These are phyloP conservation scores for Solea solea DNA, from an alignment of 2,113 vertebrate genomes.

Conservation along the genomic window DNA sequence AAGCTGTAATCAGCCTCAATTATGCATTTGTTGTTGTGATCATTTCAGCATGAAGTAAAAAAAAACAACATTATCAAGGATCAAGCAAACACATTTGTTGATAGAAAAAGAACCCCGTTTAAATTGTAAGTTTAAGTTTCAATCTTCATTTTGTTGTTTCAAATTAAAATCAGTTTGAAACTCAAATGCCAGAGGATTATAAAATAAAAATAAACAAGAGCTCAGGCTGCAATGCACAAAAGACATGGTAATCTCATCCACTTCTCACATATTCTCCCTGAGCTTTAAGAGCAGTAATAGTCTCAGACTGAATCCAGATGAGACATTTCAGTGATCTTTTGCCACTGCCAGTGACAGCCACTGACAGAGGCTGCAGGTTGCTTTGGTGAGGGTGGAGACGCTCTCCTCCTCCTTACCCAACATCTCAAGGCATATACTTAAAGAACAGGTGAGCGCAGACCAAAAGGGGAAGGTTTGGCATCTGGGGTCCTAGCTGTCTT, in stretches of 20 bases:
- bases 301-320: slow-evolving; percentile 33
- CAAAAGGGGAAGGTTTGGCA: slow-evolving; percentile 55
- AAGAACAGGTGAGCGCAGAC: slow-evolving; percentile 60
- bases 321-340: slow-evolving; percentile 40
- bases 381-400: slow-evolving; percentile 43
- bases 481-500: slow-evolving; percentile 74
- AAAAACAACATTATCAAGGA: too few relatives aligned
- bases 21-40: too few relatives aligned
- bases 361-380: slow-evolving; percentile 48
- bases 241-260: not conserved
- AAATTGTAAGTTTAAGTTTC: too few relatives aligned
- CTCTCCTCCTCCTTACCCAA: slow-evolving; percentile 26
- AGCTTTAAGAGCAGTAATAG: slow-evolving; percentile 4
- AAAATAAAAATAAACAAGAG: too few relatives aligned
- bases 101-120: too few relatives aligned
- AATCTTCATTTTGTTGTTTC: too few relatives aligned
- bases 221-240: not conserved
- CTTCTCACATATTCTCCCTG: not conserved
- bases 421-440: slow-evolving; percentile 13
- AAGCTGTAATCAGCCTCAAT: too few relatives aligned
- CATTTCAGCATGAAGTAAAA: too few relatives aligned
- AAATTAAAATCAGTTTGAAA: not conserved
- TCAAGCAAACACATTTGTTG: too few relatives aligned
- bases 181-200: not conserved
- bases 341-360: slow-evolving; percentile 40